Evolutionary conservation across 2,888 invertebrate species (phyloP).

Genomic region (Eupelmus urozonus): DNA sequence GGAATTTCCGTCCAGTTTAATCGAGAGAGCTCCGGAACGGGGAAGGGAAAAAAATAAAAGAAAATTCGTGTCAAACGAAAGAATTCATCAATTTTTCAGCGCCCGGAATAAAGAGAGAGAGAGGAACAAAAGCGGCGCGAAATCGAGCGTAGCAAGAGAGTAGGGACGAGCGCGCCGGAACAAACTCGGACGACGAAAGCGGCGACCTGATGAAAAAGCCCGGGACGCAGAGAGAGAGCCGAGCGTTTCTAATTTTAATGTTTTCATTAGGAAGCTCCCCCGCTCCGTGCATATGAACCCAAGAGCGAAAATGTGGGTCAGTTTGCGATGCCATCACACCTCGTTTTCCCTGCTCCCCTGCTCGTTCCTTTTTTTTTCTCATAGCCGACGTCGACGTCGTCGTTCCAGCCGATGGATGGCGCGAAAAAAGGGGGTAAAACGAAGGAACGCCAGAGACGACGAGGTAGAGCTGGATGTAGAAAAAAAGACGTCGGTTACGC

Average conservation of each 20-base stretch:
- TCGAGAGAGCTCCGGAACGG: slow-evolving; percentile 3
- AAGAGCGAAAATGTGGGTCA: slow-evolving; percentile 53
- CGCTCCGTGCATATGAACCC: background rate
- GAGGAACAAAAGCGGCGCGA: background rate
- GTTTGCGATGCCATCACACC: slow-evolving; percentile 48
- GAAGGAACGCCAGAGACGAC: too few species aligned
- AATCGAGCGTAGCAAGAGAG: background rate
- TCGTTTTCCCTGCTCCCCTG: too few species aligned
- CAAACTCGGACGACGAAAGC: background rate
- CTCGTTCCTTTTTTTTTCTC: too few species aligned
- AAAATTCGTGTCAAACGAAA: slow-evolving; percentile 21
- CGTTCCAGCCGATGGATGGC: too few species aligned
- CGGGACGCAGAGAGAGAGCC: slow-evolving; percentile 31
- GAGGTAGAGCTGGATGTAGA: too few species aligned
- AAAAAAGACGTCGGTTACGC: too few species aligned
- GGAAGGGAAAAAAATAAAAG: background rate
- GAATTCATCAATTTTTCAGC: slow-evolving; percentile 4
- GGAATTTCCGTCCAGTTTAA: slow-evolving; percentile 11
- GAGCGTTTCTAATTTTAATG: slow-evolving; percentile 70
- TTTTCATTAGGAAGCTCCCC: slow-evolving; percentile 65
- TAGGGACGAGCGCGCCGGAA: background rate
- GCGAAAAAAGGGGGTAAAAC: too few species aligned
- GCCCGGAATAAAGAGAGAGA: background rate
- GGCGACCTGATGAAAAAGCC: slow-evolving; percentile 60
- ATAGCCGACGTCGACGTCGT: too few species aligned